These are phyloP conservation scores for Eupithecia subfuscata DNA, from an alignment of 2,888 invertebrate species.

Conservation along the genomic window DNA sequence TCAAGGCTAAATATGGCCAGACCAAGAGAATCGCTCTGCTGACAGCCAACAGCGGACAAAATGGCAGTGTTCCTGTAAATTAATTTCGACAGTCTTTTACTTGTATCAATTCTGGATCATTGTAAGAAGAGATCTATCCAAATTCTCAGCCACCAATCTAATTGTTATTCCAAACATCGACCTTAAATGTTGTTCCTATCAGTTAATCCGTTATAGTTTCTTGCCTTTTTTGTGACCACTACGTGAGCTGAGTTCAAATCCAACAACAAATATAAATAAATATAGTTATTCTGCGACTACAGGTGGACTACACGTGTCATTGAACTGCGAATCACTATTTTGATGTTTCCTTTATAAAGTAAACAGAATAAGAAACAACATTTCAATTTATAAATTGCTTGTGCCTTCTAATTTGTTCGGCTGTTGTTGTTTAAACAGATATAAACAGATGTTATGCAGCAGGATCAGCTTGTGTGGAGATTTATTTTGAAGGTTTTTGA, in stretches of 20 bases:
- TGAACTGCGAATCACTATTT: constrained; percentile 34
- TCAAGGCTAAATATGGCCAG: too few relatives aligned
- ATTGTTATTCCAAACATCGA: constrained; percentile 10
- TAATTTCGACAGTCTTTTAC: neutral
- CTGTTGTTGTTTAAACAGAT: too few relatives aligned
- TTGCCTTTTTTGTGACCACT: constrained; percentile 42
- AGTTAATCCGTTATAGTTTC: constrained; percentile 38
- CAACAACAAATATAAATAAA: neutral
- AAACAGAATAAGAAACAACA: neutral
- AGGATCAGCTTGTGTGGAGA: neutral
- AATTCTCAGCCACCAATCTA: neutral
- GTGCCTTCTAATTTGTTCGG: neutral
- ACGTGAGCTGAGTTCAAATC: constrained; percentile 38
- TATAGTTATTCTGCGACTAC: constrained; percentile 8
- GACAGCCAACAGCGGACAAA: too few relatives aligned
- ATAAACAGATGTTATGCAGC: neutral
- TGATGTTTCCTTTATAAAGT: neutral
- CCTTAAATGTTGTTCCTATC: constrained; percentile 33
- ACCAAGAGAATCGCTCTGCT: too few relatives aligned
- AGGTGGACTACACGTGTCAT: constrained; percentile 28
- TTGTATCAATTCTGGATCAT: neutral
- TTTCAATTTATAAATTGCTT: neutral
- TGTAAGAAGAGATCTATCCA: neutral
- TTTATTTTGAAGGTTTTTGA: neutral
- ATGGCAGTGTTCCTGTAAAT: too few relatives aligned